Base-by-base conservation (phyloP, 2,113 vertebrate genomes). In the Benitochromis conjunctus region DNA sequence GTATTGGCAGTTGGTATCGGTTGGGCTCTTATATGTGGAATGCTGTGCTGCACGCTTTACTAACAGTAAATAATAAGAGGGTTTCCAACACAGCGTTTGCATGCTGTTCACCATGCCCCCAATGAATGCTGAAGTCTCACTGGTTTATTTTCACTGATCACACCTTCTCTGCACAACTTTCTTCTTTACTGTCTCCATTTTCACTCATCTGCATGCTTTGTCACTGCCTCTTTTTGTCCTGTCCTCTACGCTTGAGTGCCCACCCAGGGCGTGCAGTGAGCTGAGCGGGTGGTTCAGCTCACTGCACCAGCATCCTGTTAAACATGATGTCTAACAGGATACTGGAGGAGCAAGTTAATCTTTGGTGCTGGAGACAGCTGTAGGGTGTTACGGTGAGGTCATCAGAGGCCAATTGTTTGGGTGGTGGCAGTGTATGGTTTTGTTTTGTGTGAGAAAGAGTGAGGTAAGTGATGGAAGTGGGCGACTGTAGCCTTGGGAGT, bases 121-220 rank as follows among this genome's bases (percentile, higher is more conserved):
- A 77, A 43, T 60, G 55, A 79, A 19, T 62, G 69, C 51, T 83
- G 79, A 84, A 19, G 51, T 71, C 43, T 19, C 21, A 66, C 53
- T 24, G 29, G 29, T 2, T 13, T 51, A 64, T 46, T 79, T 54
- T 87, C 29, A 34, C 54, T 69, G 53, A 78, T 87, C 66, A 48
- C 54, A 79, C 58, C 74, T 54, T 77, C 80, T 66, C 46, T 55
- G 34, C 38, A 21, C 54, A 74, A 48, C 55, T 26, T 18, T 36
- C 19, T 54, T 71, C 60, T 51, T 80, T 85, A 24, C 62, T 76
- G 48, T 77, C 57, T 85, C 41, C 84, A 48, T 84, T 54, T 86
- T 83, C 69, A 84, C 24, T 82, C 90, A 84, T 86, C 81, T 94
- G 92, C 93, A 90, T 94, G 92, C 82, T 90, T 71, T 89, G 54